Conservation (phyloP, 2,888 invertebrate genomes). For the Pyrrhia umbra region DNA sequence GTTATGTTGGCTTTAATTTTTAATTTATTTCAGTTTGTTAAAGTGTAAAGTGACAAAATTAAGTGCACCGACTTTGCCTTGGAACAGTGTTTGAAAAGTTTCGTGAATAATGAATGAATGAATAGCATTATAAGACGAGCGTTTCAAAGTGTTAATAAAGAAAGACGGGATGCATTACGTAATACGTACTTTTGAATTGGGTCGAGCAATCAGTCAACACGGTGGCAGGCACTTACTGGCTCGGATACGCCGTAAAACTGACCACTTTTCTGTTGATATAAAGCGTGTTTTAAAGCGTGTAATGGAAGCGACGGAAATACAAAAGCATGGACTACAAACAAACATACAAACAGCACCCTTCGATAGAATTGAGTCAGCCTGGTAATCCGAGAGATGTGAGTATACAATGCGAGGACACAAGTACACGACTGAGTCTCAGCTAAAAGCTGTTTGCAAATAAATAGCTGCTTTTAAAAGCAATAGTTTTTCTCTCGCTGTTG, state of each 20-base stretch:
- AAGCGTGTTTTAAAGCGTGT: conserved; percentile 22
- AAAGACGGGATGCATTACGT: conserved; percentile 18
- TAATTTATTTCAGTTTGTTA: conserved; percentile 57
- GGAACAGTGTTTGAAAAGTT: conserved; percentile 52
- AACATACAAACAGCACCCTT: conserved; percentile 33
- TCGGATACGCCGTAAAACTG: conserved; percentile 24
- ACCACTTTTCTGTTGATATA: conserved; percentile 34
- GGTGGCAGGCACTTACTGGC: conserved; percentile 12
- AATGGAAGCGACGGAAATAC: conserved; percentile 30
- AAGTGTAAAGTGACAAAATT: conserved; percentile 52
- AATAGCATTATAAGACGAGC: conserved; percentile 43
- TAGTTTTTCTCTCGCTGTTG: conserved; percentile 54
- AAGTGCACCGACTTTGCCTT: conserved; percentile 46
- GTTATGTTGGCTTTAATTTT: conserved; percentile 48
- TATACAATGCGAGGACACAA: conserved; percentile 54
- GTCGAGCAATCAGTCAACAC: conserved; percentile 29
- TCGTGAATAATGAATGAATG: conserved; percentile 53
- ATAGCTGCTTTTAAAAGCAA: conserved; percentile 63
- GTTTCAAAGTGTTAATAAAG: conserved; percentile 39
- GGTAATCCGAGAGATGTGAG: conserved; percentile 63
- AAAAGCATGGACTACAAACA: conserved; percentile 34
- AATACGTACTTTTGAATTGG: conserved; percentile 38
- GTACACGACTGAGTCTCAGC: conserved; percentile 41
- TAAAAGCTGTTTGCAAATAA: conserved; percentile 67
- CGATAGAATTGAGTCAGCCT: conserved; percentile 56